Percentiles rank a stretch among this genome's conserved stretches.
These are phyloP conservation scores for Amblyopsis hoosieri DNA, from an alignment of 2,797 vertebrate genomes.

Conservation along the genomic window DNA sequence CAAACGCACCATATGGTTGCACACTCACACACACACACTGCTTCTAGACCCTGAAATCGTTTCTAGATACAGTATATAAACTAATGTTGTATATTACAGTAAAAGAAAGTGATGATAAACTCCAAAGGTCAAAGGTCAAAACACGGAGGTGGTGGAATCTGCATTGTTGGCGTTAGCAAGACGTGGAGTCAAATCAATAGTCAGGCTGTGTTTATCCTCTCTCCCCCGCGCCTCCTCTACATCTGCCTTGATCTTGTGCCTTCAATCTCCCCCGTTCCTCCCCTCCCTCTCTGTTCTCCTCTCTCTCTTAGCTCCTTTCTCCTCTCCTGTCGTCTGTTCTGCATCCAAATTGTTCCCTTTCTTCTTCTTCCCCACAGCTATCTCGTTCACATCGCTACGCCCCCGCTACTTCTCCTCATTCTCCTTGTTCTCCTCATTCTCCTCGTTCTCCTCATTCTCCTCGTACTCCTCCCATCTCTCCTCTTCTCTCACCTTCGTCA, in stretches of 20 bases:
- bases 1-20: conserved; percentile 54
- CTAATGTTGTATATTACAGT: too few species aligned
- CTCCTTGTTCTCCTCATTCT: conserved; percentile 17
- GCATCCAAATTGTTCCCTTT: conserved; percentile 7
- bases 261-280: conserved; percentile 48
- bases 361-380: conserved; percentile 5
- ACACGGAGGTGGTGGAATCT: too few species aligned
- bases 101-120: too few species aligned
- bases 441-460: conserved; percentile 16
- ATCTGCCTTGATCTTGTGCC: conserved; percentile 53
- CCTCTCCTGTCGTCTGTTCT: conserved; percentile 5
- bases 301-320: conserved; percentile 30
- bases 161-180: too few species aligned
- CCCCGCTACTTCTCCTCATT: conserved; percentile 12
- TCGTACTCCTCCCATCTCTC: conserved; percentile 30
- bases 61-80: too few species aligned
- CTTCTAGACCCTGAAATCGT: conserved; percentile 21
- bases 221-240: conserved; percentile 38
- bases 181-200: conserved; percentile 62
- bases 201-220: conserved; percentile 32
- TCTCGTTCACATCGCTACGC: conserved; percentile 10
- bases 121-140: too few species aligned
- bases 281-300: conserved; percentile 39
- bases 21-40: background rate
- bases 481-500: conserved; percentile 22